Evolutionary conservation across 2,113 vertebrate genomes (phyloP).

Genomic region (Junco hyemalis): DNA sequence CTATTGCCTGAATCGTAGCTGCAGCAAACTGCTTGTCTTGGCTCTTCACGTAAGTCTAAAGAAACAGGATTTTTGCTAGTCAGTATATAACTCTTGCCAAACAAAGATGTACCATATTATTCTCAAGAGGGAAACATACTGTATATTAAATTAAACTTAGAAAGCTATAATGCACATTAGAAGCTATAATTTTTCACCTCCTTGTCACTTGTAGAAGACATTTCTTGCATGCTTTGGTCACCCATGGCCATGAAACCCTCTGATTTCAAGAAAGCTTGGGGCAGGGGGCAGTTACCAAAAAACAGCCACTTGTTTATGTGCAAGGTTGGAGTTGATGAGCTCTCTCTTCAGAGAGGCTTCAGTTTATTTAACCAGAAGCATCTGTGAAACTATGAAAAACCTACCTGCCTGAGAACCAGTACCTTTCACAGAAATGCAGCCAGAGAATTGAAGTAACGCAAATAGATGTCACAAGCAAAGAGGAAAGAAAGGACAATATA

Average conservation of each 20-base stretch:
- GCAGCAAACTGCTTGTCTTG: slow-evolving; percentile 97
- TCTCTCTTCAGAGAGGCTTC: slow-evolving; percentile 49
- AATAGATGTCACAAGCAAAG: slow-evolving; percentile 1
- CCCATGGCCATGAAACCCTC: background rate
- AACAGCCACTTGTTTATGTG: slow-evolving; percentile 25
- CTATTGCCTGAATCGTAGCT: slow-evolving; percentile 94
- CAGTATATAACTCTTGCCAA: background rate
- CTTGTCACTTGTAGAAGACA: background rate
- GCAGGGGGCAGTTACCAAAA: slow-evolving; percentile 31
- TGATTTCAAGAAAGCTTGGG: slow-evolving; percentile 4
- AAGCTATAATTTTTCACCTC: background rate
- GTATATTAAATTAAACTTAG: background rate
- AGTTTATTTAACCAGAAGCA: slow-evolving; percentile 58
- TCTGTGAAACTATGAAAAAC: slow-evolving; percentile 44
- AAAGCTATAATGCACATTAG: background rate
- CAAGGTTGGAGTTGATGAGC: slow-evolving; percentile 22
- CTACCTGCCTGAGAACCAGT: slow-evolving; percentile 1
- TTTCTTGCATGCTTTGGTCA: slow-evolving; percentile 12
- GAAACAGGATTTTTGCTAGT: slow-evolving; percentile 44
- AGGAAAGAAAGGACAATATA: slow-evolving; percentile 2
- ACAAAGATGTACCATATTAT: background rate
- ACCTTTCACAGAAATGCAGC: slow-evolving; percentile 42
- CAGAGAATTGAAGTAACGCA: slow-evolving; percentile 33
- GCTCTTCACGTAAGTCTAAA: slow-evolving; percentile 95
- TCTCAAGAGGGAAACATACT: background rate